Base-by-base conservation (phyloP, 2,113 vertebrate species). In the Macquaria ambigua region DNA sequence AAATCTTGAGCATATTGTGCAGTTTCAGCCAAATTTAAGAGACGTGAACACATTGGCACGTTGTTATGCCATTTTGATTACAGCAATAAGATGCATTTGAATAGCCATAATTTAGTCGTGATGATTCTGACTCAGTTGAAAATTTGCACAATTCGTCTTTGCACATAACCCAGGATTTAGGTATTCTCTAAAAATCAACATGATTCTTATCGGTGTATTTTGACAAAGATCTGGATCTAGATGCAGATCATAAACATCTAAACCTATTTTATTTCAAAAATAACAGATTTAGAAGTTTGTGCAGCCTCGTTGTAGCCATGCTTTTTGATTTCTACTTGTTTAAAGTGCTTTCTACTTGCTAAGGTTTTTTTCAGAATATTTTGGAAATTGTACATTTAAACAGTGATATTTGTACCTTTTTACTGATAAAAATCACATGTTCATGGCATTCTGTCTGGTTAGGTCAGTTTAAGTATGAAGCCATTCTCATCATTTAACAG, bases 331-430 rank as follows among this genome's bases (percentile, higher is more conserved):
- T 62, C 2, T 46, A 21, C 34, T 48, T 56, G 1, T 11, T 62
- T 74, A 39, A 18, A 37, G 23, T 66, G 25, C 16, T 75, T 80
- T 63, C 0, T 55, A 21, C 34, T 48, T 58, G 1, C 16, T 39
- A 28, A 14, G 21, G 10, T 68, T 74, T 31, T 87, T 59, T 59
- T 59, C 20, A n/a, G 5, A 43, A 83, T 86, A 73, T 85, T 83
- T 85, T 83, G 28, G 11, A 70, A 71, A 62, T 39, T 72, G 25
- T 50, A 53, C 18, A 39, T 74, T 74, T 11, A 43, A 64, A n/a
- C 9, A 11, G 39, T 46, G n/a, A 25, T 52, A 66, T 72, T 75
- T 80, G 59, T 68, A 58, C 31, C 39, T 69, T 18, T 18, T 52
- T 46, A 31, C 34, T 63, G 28, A 78, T 50, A 59, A 56, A 62